Evolutionary conservation across 2,888 invertebrate species (phyloP).

Genomic region (Monochamus alternatus): DNA sequence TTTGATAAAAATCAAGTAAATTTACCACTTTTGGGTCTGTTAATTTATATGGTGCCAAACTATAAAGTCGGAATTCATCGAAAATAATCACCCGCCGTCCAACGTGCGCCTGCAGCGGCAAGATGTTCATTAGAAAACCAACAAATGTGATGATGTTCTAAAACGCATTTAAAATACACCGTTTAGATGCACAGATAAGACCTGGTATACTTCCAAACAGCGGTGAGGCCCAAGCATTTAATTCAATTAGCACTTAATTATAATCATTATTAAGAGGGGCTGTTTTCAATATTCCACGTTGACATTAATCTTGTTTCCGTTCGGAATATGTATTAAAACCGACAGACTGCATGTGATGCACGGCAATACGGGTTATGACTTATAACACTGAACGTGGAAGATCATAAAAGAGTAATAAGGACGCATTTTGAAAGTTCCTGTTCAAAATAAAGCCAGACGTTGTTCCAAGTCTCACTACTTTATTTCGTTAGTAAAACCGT

Average conservation of each 20-base stretch:
- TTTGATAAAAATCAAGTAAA: conserved; percentile 1
- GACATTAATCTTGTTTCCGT: conserved; percentile 8
- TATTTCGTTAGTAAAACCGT: conserved; percentile 7
- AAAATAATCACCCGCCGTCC: background rate
- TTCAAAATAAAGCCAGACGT: background rate
- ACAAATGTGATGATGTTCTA: conserved; percentile 29
- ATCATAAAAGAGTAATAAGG: background rate
- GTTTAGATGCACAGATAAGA: conserved; percentile 20
- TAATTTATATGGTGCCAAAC: background rate
- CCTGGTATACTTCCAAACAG: conserved; percentile 10
- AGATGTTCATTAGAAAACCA: conserved; percentile 16
- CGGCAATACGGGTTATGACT: background rate
- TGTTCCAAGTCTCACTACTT: background rate
- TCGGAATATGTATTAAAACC: conserved; percentile 1
- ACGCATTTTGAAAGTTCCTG: background rate
- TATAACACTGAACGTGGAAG: background rate
- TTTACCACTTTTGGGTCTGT: conserved; percentile 1
- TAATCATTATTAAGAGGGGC: conserved; percentile 11
- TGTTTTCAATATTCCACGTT: conserved; percentile 1
- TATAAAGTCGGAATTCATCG: background rate
- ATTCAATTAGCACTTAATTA: conserved; percentile 29
- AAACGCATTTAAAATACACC: conserved; percentile 9
- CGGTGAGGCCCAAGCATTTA: background rate
- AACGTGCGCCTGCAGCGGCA: background rate
- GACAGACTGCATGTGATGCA: background rate